Evolutionary conservation across 2,113 vertebrate genomes (phyloP).

Genomic region (Nothoprocta pentlandii): DNA sequence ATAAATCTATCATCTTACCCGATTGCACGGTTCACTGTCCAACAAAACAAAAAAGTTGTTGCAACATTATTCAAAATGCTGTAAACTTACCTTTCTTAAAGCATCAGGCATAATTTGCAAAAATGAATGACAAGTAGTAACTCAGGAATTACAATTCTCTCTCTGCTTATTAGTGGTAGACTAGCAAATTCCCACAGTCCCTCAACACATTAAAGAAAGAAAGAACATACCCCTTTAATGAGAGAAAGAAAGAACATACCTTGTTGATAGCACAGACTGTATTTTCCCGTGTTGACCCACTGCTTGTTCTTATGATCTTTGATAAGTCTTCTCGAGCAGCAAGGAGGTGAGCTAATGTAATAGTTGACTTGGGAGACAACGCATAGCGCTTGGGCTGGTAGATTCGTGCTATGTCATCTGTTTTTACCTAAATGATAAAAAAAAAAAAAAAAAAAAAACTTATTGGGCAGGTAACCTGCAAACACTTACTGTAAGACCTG

Average conservation of each 20-base stretch:
- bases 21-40: background rate
- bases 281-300: conserved; percentile 87
- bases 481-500: background rate
- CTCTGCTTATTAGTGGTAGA: background rate
- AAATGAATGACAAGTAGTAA: background rate
- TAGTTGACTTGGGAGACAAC: conserved; percentile 80
- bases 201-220: background rate
- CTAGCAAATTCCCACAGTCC: background rate
- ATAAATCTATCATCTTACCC: background rate
- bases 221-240: conserved; percentile 71
- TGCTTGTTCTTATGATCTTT: conserved; percentile 92
- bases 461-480: background rate
- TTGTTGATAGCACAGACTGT: conserved; percentile 92
- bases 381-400: conserved; percentile 93
- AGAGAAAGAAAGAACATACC: conserved; percentile 72
- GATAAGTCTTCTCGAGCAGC: conserved; percentile 93
- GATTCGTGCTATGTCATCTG: conserved; percentile 91
- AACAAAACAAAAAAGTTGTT: background rate
- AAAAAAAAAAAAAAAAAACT: background rate
- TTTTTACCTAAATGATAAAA: conserved; percentile 75
- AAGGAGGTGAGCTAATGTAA: conserved; percentile 86
- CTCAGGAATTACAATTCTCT: background rate
- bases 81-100: background rate
- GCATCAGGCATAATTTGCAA: background rate
- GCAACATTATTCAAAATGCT: background rate